A percentile compares a stretch with the other conserved stretches of the same genome.
phyloP scores from a whole-genome alignment of 2,113 vertebrate genomes.

The Rhinogobius similis region DNA sequence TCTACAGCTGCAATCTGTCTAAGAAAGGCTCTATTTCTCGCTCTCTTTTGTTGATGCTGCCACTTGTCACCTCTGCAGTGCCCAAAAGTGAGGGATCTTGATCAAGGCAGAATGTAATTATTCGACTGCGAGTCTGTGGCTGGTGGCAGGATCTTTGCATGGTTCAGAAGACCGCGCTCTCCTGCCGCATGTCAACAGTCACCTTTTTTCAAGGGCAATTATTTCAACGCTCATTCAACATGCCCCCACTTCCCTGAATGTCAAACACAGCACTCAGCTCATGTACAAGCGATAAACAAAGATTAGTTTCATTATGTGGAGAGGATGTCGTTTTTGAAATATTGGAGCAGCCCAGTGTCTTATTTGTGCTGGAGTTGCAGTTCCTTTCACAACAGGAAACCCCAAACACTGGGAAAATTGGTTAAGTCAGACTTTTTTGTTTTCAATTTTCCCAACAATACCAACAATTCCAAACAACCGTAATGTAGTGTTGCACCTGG shows the following conservation, averaged over 20 bases:
- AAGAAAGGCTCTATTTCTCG: conserved; percentile 60
- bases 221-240: conserved; percentile 67
- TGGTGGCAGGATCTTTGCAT: conserved; percentile 67
- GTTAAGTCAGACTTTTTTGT: too few species aligned
- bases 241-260: conserved; percentile 32
- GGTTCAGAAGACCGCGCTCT: conserved; percentile 62
- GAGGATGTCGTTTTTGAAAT: neutral
- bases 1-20: conserved; percentile 69
- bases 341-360: neutral
- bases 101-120: conserved; percentile 75
- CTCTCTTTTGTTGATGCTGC: conserved; percentile 60
- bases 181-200: conserved; percentile 57
- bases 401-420: too few species aligned
- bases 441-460: too few species aligned
- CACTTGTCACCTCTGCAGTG: conserved; percentile 39
- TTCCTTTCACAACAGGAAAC: neutral
- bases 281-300: conserved; percentile 29
- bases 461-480: too few species aligned
- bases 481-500: too few species aligned
- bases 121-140: conserved; percentile 60
- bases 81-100: conserved; percentile 67
- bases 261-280: conserved; percentile 31
- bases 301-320: neutral
- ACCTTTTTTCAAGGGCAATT: conserved; percentile 67
- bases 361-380: neutral